Evolutionary conservation across 2,888 invertebrate genomes (phyloP).

Genomic region (Nysson spinosus): DNA sequence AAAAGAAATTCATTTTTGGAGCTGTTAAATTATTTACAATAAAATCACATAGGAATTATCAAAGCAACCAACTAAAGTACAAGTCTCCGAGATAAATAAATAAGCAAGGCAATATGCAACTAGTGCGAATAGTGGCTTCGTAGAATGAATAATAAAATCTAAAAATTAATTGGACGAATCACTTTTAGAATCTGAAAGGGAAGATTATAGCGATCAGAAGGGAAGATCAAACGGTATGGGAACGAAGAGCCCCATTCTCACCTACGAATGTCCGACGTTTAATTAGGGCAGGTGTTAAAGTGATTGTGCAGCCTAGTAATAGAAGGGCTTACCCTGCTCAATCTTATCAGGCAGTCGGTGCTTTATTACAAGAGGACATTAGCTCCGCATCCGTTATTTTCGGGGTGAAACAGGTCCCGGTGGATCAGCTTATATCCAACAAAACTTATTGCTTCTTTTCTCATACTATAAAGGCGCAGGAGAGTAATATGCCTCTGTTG

Average conservation of each 20-base stretch:
- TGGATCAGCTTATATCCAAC: slow-evolving; percentile 94
- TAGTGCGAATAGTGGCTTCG: too few species aligned
- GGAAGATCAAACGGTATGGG: slow-evolving; percentile 97
- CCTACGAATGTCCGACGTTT: slow-evolving; percentile 94
- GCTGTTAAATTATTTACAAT: too few species aligned
- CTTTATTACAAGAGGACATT: slow-evolving; percentile 96
- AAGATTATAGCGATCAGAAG: slow-evolving; percentile 91
- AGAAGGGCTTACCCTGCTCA: slow-evolving; percentile 98
- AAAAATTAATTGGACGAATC: not conserved
- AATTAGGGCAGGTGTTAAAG: slow-evolving; percentile 92
- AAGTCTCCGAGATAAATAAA: too few species aligned
- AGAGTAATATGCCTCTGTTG: slow-evolving; percentile 97
- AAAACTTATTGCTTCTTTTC: slow-evolving; percentile 99
- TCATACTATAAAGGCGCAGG: slow-evolving; percentile 99
- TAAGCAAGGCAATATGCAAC: too few species aligned
- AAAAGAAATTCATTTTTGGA: too few species aligned
- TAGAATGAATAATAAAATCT: too few species aligned
- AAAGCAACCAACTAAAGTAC: too few species aligned
- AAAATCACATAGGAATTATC: too few species aligned
- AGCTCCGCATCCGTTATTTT: slow-evolving; percentile 97
- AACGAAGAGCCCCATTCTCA: slow-evolving; percentile 95
- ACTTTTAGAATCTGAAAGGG: slow-evolving; percentile 78
- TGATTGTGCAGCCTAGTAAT: slow-evolving; percentile 99
- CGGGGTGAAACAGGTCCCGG: slow-evolving; percentile 97
- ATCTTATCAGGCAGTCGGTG: slow-evolving; percentile 95